A percentile compares a stretch with the other conserved stretches of the same genome.
Conservation (phyloP, 2,797 vertebrate species). For the Karalla daura region DNA sequence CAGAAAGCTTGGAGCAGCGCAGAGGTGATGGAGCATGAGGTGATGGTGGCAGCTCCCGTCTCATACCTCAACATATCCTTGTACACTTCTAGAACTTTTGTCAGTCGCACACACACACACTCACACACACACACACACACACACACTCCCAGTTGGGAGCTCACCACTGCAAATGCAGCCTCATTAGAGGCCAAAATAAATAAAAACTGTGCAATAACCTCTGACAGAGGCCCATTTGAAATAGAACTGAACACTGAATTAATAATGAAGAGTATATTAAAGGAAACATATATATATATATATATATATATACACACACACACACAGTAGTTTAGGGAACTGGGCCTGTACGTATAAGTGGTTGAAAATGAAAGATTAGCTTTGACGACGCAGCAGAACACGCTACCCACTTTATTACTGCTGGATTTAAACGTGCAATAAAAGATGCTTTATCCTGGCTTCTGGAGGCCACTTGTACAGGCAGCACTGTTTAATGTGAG, state of each 20-base stretch:
- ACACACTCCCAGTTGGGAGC: constrained; percentile 25
- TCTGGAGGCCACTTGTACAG: neutral
- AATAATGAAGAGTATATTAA: neutral
- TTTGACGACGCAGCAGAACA: neutral
- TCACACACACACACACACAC: constrained; percentile 8
- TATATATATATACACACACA: no score
- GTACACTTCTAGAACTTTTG: no score
- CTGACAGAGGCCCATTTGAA: constrained; percentile 1
- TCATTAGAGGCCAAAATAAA: constrained; percentile 12
- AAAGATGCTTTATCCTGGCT: neutral
- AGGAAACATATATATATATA: no score
- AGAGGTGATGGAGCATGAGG: constrained; percentile 40
- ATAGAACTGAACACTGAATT: neutral
- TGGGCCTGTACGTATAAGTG: no score
- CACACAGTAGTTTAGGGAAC: no score
- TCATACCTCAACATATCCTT: no score
- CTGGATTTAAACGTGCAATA: neutral
- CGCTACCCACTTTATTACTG: neutral
- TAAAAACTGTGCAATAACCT: neutral
- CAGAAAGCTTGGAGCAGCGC: constrained; percentile 31
- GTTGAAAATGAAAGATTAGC: no score
- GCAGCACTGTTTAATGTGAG: no score
- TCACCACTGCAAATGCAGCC: constrained; percentile 22
- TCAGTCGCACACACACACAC: no score
- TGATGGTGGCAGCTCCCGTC: neutral